Evolutionary conservation across 2,113 vertebrate genomes (phyloP), one percentile per base, ranked within the genome.

Genomic region (Poeciliopsis turrubarensis): DNA sequence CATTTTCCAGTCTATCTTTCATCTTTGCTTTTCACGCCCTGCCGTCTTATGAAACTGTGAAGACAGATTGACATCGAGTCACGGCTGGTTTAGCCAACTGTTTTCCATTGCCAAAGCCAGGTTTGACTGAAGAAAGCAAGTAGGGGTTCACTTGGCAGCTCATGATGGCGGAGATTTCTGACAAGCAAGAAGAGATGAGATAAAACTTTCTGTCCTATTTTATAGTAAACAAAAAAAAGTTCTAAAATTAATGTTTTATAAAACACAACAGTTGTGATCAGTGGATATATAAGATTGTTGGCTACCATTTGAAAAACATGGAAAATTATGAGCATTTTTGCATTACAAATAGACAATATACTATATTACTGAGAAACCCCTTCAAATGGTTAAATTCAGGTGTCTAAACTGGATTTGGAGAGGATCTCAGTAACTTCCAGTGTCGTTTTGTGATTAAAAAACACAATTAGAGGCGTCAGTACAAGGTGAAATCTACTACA

Each of bases 41-140:
- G 81, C 77, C 78, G 73, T 83, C 80, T 86, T 83, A 71, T 74
- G 84, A 78, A 89, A 79, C 88, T 32, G 15, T 37, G 44, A 76
- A 70, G 77, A 64, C 80, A 80, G 75, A 66, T 69, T 74, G 82
- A 87, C 81, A 73, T 37, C 60, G 71, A 26, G 30, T 34, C 22
- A 88, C 82, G 66, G 77, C 77, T 73, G 64, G 65, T 87, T 77
- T 63, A 68, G 41, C 11, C 26, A 75, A 66, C 27, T 22, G 30
- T 32, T 64, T 75, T 73, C 65, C 51, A 70, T 51, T 75, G 82
- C 74, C 84, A 77, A 77, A 79, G 62, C 19, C 60, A 13, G 65
- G 54, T 15, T 69, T 66, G 66, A 73, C 78, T 65, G 70, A 60
- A 37, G 47, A 73, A 73, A 77, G 73, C 27, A 10, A 65, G 54